These are phyloP conservation scores for Malacoraja senta DNA, from an alignment of 2,797 vertebrate species.

Conservation along the genomic window DNA sequence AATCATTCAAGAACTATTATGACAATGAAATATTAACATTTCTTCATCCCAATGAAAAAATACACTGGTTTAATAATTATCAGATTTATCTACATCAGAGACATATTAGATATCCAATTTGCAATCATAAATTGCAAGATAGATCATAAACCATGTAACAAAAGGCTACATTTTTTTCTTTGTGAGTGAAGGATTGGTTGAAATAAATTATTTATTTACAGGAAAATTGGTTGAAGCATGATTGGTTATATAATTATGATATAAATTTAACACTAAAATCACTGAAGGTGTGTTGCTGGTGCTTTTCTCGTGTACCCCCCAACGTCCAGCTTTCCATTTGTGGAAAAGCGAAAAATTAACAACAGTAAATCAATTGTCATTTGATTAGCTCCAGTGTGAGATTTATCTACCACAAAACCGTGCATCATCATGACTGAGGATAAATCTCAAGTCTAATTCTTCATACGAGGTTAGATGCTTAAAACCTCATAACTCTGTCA, in stretches of 20 bases:
- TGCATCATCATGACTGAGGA: neutral
- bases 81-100: neutral
- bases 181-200: neutral
- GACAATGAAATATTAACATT: neutral
- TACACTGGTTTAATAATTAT: slow-evolving; percentile 4
- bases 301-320: neutral
- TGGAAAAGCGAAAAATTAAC: neutral
- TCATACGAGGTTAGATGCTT: neutral
- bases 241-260: neutral
- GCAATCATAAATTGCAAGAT: neutral
- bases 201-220: neutral
- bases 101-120: neutral
- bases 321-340: neutral
- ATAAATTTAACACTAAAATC: neutral
- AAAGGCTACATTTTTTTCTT: neutral
- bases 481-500: neutral
- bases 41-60: neutral
- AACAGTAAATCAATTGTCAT: neutral
- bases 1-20: neutral
- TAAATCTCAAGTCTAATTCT: neutral
- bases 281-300: neutral
- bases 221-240: slow-evolving; percentile 8
- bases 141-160: slow-evolving; percentile 4
- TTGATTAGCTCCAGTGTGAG: neutral
- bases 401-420: neutral